Percentiles rank a stretch among this genome's conserved stretches.
Evolutionary conservation across 1,140 invertebrate species (phyloP).

Genomic region (Magallana ariakensis): DNA sequence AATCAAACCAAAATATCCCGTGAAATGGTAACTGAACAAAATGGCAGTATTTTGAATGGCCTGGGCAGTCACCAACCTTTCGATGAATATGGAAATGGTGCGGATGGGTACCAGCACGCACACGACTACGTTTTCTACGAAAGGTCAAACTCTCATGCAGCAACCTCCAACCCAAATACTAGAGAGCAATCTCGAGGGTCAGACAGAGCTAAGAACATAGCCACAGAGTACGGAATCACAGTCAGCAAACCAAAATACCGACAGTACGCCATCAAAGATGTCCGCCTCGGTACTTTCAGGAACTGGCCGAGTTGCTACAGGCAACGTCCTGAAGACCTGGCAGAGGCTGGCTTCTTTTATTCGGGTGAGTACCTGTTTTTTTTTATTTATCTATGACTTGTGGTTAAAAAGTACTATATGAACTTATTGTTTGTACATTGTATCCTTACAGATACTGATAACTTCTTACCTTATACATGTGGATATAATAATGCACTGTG

Average conservation of each 20-base stretch:
- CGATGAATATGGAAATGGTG: background rate
- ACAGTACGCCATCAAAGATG: constrained; percentile 81
- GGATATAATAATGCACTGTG: too few relatives aligned
- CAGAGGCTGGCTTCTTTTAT: constrained; percentile 93
- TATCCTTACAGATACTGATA: too few relatives aligned
- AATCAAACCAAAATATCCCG: too few relatives aligned
- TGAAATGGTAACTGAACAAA: too few relatives aligned
- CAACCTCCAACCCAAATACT: background rate
- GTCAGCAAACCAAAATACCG: constrained; percentile 54
- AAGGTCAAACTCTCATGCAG: background rate
- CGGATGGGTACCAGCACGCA: background rate
- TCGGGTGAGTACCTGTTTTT: constrained; percentile 82
- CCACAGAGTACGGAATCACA: constrained; percentile 14
- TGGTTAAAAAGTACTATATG: too few relatives aligned
- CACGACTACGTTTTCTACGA: background rate
- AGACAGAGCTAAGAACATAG: background rate
- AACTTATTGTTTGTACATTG: too few relatives aligned
- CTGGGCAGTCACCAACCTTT: background rate
- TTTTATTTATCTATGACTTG: background rate
- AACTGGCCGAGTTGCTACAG: constrained; percentile 74
- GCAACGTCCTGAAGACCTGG: constrained; percentile 88
- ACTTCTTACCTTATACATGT: too few relatives aligned
- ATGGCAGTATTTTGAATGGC: background rate
- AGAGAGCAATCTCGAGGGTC: background rate
- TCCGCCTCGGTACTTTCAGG: constrained; percentile 86